These are phyloP conservation scores for Apocheima hispidaria DNA, from an alignment of 2,888 invertebrate genomes.

Conservation along the genomic window DNA sequence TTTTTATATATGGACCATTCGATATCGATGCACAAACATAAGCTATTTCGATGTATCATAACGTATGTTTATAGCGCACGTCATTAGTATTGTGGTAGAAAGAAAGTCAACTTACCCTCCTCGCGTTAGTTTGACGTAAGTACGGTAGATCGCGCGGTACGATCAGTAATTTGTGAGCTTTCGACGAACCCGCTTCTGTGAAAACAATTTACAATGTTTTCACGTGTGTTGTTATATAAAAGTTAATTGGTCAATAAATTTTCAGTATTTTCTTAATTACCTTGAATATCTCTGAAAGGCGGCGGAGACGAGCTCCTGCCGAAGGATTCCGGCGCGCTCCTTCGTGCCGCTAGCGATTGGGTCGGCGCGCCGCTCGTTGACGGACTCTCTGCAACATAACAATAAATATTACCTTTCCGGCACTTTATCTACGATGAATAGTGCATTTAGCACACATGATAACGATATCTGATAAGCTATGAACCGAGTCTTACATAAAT, in stretches of 20 bases:
- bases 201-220: conserved; percentile 38
- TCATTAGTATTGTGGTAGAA: neutral
- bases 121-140: conserved; percentile 83
- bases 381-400: conserved; percentile 70
- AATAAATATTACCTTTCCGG: conserved; percentile 37
- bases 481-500: conserved; percentile 51
- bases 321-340: conserved; percentile 60
- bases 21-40: neutral
- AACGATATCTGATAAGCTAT: conserved; percentile 69
- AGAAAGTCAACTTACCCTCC: conserved; percentile 69
- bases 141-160: conserved; percentile 82
- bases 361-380: conserved; percentile 63
- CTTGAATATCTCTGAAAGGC: conserved; percentile 73
- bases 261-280: conserved; percentile 50
- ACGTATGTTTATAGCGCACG: neutral
- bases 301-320: conserved; percentile 68
- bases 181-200: conserved; percentile 77
- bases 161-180: conserved; percentile 76
- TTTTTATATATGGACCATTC: neutral
- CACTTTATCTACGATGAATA: conserved; percentile 70
- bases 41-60: neutral
- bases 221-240: conserved; percentile 24
- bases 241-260: conserved; percentile 33
- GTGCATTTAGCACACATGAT: conserved; percentile 72
- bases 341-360: conserved; percentile 62